Evolutionary conservation across 2,797 vertebrate species (phyloP), one percentile per base, ranked within the genome.

Genomic region (Coilia nasus): DNA sequence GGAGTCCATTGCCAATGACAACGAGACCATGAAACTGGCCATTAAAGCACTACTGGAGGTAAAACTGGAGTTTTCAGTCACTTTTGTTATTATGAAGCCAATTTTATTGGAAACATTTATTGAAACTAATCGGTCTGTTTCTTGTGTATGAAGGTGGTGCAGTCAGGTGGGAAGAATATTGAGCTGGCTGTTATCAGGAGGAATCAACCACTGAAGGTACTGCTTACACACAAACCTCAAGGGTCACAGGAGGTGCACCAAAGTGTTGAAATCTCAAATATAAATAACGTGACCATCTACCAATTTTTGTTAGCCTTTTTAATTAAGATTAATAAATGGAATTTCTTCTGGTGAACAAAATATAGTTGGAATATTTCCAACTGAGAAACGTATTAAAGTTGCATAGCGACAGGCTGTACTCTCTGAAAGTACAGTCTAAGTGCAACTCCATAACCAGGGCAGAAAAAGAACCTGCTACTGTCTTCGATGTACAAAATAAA

Each of bases 41-140:
- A 96, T 96, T 90, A 97, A 94, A 93, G 95, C 96, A 86, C 94
- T 97, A 91, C 93, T 96, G 81, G 96, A 96, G 96, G 96, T 97
- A 93, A 95, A 86, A 82, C 44, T 83, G 62, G 57, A 59, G 19
- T 41, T 41, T 67, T 71, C 54, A 44, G 0, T 71, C 2, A 47
- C 3, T 71, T 83, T 25, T 82, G 15, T 41, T 28, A 60, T 64
- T 64, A 25, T 23, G 23, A 25, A 23, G 23, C 11, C 25, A 21
- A 59, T 59, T 19, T 59, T 6, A 10, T 64, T 12, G n/a, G 7
- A 64, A 23, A 64, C n/a, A 25, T 23, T 25, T 2, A 64, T 64
- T 23, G 10, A 25, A 25, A 9, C 60, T 64, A 23, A 71, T 28
- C 41, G 41, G 60, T 44, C 31, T 2, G 28, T 28, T 71, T 57